phyloP scores from a whole-genome alignment of 2,797 vertebrate species.

The Phrynocephalus forsythii region DNA sequence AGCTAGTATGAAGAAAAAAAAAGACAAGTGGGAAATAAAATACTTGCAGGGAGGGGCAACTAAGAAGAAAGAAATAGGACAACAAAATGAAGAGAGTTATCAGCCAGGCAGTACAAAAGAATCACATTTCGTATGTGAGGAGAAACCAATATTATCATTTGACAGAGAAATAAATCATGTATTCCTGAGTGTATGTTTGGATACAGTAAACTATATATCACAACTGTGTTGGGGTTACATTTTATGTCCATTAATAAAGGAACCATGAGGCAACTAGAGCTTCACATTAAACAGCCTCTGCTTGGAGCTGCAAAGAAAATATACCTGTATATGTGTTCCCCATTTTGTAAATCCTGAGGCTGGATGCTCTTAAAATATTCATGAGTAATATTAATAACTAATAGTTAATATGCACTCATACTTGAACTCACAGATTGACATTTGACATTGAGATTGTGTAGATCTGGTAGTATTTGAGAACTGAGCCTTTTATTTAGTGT shows the following conservation, averaged over 20 bases:
- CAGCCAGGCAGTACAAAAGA: constrained; percentile 20
- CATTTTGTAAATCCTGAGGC: no score
- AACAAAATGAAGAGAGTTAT: constrained; percentile 3
- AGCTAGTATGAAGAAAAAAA: background rate
- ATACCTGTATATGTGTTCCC: background rate
- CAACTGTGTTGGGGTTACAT: background rate
- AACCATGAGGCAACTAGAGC: background rate
- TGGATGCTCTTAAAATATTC: background rate
- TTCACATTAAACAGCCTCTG: background rate
- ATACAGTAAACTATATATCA: background rate
- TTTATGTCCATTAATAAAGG: background rate
- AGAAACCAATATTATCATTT: background rate
- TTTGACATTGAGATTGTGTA: background rate
- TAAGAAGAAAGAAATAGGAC: background rate
- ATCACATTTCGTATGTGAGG: constrained; percentile 8
- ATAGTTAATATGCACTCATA: background rate
- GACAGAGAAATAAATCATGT: constrained; percentile 14
- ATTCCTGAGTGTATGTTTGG: constrained; percentile 11
- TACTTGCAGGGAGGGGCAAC: background rate
- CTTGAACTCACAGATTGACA: background rate
- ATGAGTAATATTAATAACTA: background rate
- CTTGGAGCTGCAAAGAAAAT: background rate
- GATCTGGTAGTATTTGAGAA: background rate
- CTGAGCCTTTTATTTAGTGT: background rate
- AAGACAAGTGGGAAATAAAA: constrained; percentile 1